These are phyloP conservation scores for Myiotriccus ornatus DNA, from an alignment of 2,797 vertebrate species.

Conservation along the genomic window DNA sequence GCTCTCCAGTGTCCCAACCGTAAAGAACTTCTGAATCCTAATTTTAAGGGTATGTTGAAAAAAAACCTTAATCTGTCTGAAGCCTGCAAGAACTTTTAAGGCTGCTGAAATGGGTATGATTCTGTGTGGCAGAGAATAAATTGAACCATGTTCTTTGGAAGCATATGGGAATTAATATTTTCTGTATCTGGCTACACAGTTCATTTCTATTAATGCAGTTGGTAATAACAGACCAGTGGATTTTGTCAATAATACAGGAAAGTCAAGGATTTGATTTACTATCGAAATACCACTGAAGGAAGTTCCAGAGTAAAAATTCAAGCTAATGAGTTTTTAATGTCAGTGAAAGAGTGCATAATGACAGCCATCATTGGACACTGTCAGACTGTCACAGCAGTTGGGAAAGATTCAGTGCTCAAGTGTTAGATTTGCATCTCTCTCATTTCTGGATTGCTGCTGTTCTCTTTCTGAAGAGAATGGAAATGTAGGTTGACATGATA, in stretches of 20 bases:
- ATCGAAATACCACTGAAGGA: background rate
- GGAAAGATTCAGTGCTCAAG: background rate
- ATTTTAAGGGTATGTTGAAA: conserved; percentile 83
- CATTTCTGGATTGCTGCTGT: background rate
- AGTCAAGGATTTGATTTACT: background rate
- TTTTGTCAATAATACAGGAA: background rate
- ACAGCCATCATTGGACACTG: background rate
- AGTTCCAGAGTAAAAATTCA: background rate
- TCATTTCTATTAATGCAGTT: background rate
- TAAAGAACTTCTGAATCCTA: conserved; percentile 89
- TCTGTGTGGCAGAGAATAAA: background rate
- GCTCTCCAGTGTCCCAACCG: conserved; percentile 88
- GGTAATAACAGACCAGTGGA: background rate
- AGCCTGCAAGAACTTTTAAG: background rate
- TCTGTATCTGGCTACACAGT: background rate
- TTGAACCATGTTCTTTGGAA: background rate
- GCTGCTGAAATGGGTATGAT: background rate
- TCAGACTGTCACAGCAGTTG: background rate
- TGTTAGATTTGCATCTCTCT: background rate
- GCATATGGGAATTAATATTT: background rate
- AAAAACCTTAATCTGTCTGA: background rate
- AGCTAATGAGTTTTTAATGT: background rate
- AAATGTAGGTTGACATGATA: background rate
- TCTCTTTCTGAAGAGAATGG: background rate
- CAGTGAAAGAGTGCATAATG: background rate